Conservation (phyloP, 2,113 vertebrate genomes). For the Dryoscopus gambensis region DNA sequence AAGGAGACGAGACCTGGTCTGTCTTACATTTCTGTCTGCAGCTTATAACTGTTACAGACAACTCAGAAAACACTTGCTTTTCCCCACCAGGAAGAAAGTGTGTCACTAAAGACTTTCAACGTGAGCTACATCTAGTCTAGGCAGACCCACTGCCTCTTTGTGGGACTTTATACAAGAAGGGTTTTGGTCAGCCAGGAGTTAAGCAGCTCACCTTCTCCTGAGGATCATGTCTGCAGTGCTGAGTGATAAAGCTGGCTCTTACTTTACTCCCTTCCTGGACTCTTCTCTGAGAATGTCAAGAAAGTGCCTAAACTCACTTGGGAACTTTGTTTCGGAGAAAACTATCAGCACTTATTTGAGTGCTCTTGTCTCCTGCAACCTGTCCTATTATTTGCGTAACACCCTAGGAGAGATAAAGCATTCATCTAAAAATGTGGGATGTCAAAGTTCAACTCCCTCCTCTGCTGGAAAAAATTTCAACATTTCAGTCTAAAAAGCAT, state of each 20-base stretch:
- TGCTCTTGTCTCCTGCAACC: background rate
- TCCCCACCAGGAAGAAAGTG: background rate
- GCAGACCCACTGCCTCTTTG: background rate
- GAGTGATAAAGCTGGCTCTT: background rate
- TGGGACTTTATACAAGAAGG: background rate
- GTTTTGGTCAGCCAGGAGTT: background rate
- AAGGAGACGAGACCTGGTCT: background rate
- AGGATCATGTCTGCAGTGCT: background rate
- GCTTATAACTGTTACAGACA: background rate
- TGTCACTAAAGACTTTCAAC: background rate
- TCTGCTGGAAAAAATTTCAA: background rate
- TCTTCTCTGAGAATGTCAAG: background rate
- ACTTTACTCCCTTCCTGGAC: background rate
- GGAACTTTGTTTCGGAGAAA: background rate
- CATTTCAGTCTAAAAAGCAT: background rate
- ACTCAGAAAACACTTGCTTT: background rate
- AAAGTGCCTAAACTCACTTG: background rate
- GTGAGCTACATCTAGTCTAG: background rate
- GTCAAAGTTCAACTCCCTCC: background rate
- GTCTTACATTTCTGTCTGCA: background rate
- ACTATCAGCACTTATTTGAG: background rate
- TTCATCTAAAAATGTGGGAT: background rate
- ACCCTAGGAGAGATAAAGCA: background rate
- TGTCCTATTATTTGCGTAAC: background rate
- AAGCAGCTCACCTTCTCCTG: background rate